phyloP scores from a whole-genome alignment of 2,888 invertebrate species.

The Chymomyza amoena region DNA sequence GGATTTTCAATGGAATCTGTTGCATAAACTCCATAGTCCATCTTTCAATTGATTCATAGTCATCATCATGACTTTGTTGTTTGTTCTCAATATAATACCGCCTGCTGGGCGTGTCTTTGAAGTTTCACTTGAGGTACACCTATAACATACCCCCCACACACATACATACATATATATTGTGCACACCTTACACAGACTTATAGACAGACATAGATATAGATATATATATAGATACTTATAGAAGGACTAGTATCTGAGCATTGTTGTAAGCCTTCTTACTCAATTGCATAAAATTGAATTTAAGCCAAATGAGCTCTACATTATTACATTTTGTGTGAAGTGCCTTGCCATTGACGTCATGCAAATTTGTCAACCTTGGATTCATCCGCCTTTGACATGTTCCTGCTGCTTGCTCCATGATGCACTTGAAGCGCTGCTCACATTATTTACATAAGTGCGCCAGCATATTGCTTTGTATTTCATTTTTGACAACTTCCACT shows the following conservation, averaged over 20 bases:
- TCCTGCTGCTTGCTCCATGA: neutral
- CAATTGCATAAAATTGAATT: slow-evolving; percentile 63
- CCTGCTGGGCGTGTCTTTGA: neutral
- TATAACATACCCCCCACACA: slow-evolving; percentile 2
- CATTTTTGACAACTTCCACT: neutral
- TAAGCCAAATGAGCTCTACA: slow-evolving; percentile 74
- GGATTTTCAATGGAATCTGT: neutral
- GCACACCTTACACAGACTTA: slow-evolving; percentile 11
- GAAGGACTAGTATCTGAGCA: slow-evolving; percentile 16
- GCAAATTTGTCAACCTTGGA: neutral
- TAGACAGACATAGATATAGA: neutral
- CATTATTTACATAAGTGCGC: slow-evolving; percentile 1
- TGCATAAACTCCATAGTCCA: slow-evolving; percentile 34
- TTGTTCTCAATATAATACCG: neutral
- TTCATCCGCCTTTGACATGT: neutral
- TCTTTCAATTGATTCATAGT: slow-evolving; percentile 67
- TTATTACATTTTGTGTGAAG: slow-evolving; percentile 64
- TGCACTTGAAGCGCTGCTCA: slow-evolving; percentile 1
- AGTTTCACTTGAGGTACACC: slow-evolving; percentile 20
- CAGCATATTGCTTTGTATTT: neutral
- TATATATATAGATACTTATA: neutral
- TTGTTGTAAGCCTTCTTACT: slow-evolving; percentile 57
- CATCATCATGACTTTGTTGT: neutral
- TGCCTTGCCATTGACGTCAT: slow-evolving; percentile 50
- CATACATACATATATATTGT: neutral